Evolutionary conservation across 1,140 invertebrate species (phyloP).

Genomic region (Sitobion miscanthi): DNA sequence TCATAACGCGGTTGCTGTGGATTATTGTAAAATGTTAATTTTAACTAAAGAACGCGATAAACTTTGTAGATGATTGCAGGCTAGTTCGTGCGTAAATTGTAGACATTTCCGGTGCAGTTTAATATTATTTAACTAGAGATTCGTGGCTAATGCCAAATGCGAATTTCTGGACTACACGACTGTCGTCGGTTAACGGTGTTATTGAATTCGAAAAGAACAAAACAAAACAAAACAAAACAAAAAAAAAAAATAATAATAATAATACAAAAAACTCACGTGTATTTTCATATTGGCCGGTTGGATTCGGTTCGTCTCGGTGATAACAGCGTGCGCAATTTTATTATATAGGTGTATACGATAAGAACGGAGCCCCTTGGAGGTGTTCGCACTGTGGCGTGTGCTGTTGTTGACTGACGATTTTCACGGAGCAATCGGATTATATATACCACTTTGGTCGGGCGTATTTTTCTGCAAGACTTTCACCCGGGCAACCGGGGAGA

Average conservation of each 20-base stretch:
- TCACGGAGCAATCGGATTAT: neutral
- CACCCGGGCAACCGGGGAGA: slow-evolving; percentile 11
- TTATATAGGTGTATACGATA: neutral
- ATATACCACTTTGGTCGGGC: slow-evolving; percentile 6
- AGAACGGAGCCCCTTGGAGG: neutral
- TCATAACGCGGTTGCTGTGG: neutral
- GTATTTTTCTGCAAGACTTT: slow-evolving; percentile 44
- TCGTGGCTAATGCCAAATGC: neutral
- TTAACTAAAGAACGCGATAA: neutral
- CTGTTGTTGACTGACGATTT: slow-evolving; percentile 42
- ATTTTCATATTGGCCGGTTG: slow-evolving; percentile 16
- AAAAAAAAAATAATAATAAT: neutral
- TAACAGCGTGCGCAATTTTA: neutral
- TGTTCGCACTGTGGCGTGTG: neutral
- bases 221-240: no score
- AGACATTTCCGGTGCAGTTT: neutral
- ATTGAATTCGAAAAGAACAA: neutral
- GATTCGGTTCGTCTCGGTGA: neutral
- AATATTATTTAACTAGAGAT: neutral
- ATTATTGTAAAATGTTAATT: neutral
- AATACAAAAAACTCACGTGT: slow-evolving; percentile 38
- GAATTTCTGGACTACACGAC: neutral
- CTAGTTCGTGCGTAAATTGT: neutral
- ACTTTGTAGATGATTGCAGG: neutral
- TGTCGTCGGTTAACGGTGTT: neutral